These are phyloP conservation scores for Drosophila novamexicana DNA, from an alignment of 1,140 invertebrate genomes.

Conservation along the genomic window DNA sequence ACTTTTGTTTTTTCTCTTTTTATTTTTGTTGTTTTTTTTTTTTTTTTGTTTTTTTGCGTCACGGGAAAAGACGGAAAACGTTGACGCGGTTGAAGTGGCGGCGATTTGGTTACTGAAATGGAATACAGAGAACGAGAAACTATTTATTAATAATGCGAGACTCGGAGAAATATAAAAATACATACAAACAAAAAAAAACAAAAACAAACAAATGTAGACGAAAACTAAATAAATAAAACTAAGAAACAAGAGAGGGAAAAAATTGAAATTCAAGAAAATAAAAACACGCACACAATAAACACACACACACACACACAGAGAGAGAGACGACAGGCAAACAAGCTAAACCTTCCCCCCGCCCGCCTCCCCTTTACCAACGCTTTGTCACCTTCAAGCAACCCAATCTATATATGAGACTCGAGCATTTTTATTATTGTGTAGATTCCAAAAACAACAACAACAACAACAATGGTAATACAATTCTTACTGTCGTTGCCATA, in stretches of 20 bases:
- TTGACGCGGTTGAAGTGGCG: conserved; percentile 48
- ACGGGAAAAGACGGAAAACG: conserved; percentile 36
- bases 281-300: conserved; percentile 56
- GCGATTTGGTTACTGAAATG: conserved; percentile 71
- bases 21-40: not conserved
- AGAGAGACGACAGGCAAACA: conserved; percentile 14
- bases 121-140: conserved; percentile 79
- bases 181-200: conserved; percentile 40
- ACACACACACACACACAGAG: conserved; percentile 36
- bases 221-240: conserved; percentile 69
- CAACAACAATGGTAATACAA: conserved; percentile 67
- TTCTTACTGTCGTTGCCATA: conserved; percentile 73
- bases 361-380: not conserved
- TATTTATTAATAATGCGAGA: conserved; percentile 81
- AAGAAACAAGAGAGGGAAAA: conserved; percentile 40
- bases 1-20: not conserved
- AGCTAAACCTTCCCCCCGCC: not conserved
- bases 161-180: conserved; percentile 52
- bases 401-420: conserved; percentile 42
- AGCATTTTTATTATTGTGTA: conserved; percentile 67
- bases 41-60: not conserved
- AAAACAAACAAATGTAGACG: conserved; percentile 44
- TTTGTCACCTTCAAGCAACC: conserved; percentile 31
- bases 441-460: conserved; percentile 54
- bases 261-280: conserved; percentile 58